Percentiles rank a stretch among this genome's conserved stretches.
phyloP scores from a whole-genome alignment of 2,797 vertebrate species.

The Decapterus maruadsi region DNA sequence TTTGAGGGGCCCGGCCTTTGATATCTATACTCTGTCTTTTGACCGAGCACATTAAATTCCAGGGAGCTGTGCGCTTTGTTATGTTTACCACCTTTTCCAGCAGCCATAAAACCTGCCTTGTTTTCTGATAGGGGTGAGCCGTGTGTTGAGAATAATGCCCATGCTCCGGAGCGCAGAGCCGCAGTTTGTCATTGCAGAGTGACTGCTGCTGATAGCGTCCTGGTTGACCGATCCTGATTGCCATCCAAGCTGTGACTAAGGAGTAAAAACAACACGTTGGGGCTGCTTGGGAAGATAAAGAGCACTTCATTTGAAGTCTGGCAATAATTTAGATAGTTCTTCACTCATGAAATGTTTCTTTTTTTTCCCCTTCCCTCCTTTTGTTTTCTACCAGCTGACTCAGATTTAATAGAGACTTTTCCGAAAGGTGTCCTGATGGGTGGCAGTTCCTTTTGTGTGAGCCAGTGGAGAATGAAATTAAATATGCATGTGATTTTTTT shows the following conservation, averaged over 20 bases:
- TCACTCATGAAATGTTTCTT: slow-evolving; percentile 66
- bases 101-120: slow-evolving; percentile 79
- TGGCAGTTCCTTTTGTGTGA: slow-evolving; percentile 82
- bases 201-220: slow-evolving; percentile 75
- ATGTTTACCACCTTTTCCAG: slow-evolving; percentile 78
- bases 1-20: slow-evolving; percentile 64
- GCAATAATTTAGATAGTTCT: slow-evolving; percentile 75
- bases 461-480: slow-evolving; percentile 88
- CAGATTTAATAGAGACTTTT: slow-evolving; percentile 79
- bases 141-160: slow-evolving; percentile 72
- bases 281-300: slow-evolving; percentile 77
- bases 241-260: slow-evolving; percentile 74
- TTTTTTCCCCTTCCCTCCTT: background rate
- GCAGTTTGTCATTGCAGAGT: slow-evolving; percentile 73
- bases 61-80: slow-evolving; percentile 70
- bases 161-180: slow-evolving; percentile 41
- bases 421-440: slow-evolving; percentile 80
- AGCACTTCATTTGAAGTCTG: slow-evolving; percentile 78
- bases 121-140: slow-evolving; percentile 75
- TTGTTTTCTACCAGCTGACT: slow-evolving; percentile 59
- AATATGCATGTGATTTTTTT: slow-evolving; percentile 81
- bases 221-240: slow-evolving; percentile 76
- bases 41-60: slow-evolving; percentile 76
- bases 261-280: slow-evolving; percentile 76
- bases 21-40: slow-evolving; percentile 79